Conservation (phyloP, 2,113 vertebrate genomes). For the Semnornis frantzii region DNA sequence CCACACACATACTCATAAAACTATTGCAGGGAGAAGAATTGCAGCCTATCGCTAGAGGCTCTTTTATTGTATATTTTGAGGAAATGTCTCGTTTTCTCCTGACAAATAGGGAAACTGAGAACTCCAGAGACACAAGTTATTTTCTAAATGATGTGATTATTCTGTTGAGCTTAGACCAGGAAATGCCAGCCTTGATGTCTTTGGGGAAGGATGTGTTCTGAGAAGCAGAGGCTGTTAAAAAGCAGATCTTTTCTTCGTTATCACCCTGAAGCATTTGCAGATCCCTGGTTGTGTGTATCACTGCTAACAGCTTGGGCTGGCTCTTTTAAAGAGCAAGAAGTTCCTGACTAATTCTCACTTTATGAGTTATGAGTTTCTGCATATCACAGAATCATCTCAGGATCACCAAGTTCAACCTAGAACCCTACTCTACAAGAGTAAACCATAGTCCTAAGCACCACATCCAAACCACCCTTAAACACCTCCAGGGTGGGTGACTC, state of each 20-base stretch:
- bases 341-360: background rate
- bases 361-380: background rate
- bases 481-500: no score
- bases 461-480: no score
- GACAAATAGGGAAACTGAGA: constrained; percentile 58
- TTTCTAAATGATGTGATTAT: constrained; percentile 41
- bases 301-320: background rate
- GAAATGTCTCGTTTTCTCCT: constrained; percentile 46
- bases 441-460: no score
- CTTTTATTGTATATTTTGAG: constrained; percentile 63
- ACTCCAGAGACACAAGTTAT: constrained; percentile 30
- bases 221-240: background rate
- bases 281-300: background rate
- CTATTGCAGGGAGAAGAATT: constrained; percentile 48
- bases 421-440: no score
- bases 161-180: constrained; percentile 3
- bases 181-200: constrained; percentile 8
- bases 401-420: no score
- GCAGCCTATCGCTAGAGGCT: constrained; percentile 50
- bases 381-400: no score
- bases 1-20: background rate
- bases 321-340: background rate
- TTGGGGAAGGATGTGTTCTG: background rate
- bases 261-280: background rate
- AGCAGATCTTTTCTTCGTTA: background rate